Base-by-base conservation (phyloP, 2,888 invertebrate species). In the Isotomurus palustris region DNA sequence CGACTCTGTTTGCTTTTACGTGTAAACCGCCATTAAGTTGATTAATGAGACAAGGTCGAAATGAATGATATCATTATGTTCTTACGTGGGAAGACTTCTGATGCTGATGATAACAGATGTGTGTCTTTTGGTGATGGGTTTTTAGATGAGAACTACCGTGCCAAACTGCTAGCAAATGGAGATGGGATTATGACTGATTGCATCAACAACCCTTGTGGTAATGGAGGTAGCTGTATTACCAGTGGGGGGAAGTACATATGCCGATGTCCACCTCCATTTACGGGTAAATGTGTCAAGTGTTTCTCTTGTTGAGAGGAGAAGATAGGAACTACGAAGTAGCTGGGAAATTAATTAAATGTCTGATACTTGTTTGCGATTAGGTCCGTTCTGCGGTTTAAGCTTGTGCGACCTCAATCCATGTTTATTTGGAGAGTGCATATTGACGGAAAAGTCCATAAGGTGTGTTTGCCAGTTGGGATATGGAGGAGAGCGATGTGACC, bases 341-440 rank as follows among this genome's bases (percentile, higher is more conserved):
- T 12, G 17, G 40, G 10, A 40, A n/a, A n/a, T n/a, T 40, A 40
- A 43, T 22, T 6, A 12, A 22, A 19, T 22, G 12, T 25, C 21
- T 10, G n/a, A 21, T 50, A 53, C 21, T n/a, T 25, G 29, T 35
- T 25, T 14, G 14, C 17, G 36, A 45, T 29, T 29, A 29, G 25
- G 87, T 32, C 78, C 85, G 64, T 87, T 89, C 75, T 90, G 89
- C 74, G 82, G 85, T 21, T 77, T 87, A 50, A 87, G 84, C 2
- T 81, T 84, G 48, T 90, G 88, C 76, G 87, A 88, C 72, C 76
- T 85, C 41, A 83, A 84, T 8, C 84, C 84, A 0, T 86, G 86
- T 74, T 76, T 80, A 10, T 83, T 81, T 73, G 86, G 86, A 2
- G 79, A 79, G 67, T 87, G 86, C 71, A 77, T 81, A 40, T 75